Evolutionary conservation across 2,888 invertebrate genomes (phyloP), one percentile per base, ranked within the genome.

Genomic region (Drosophila algonquin): DNA sequence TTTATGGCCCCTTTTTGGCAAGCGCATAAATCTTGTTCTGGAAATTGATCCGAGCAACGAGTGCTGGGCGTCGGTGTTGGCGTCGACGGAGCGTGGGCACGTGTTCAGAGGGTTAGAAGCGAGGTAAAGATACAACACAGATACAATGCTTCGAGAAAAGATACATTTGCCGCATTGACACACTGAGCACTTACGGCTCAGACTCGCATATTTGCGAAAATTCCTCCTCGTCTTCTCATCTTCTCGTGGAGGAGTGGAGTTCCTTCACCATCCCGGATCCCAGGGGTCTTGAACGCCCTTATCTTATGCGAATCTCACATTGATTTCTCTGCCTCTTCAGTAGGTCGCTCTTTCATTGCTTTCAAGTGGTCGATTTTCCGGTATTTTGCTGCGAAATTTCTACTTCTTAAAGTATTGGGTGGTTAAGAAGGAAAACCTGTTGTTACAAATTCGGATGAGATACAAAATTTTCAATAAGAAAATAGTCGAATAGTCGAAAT

Each of bases 1-100:
- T 87, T 85, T 87, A 85, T 83, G 78, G 76, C 80, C 70, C 64
- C 57, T 82, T 77, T 81, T 72, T 81, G 76, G 79, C 57, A 61
- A 76, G 60, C 76, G 74, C 74, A 85, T 85, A 85, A 87, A 85
- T 85, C 86, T 72, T 54, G 54, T 72, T 81, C 72, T 70, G 73
- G 79, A 85, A 85, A 85, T 81, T 82, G 87, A 85, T 87, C 87
- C 83, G 63, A 63, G 62, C 51, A 16, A 14, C 24, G 59, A 68
- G 51, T 69, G 54, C 53, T 53, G 48, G 45, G 32, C 52, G 21
- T 45, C 45, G 40, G 64, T 24, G 24, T 21, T 21, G 24, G 24
- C 21, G 21, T 21, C 21, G 24, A 55, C 30, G 48, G n/a, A n/a
- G 52, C 45, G 44, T 46, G 32, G 47, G 55, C 63, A 63, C 71